Evolutionary conservation across 1,140 invertebrate species (phyloP).

Genomic region (Drosophila tropicalis): DNA sequence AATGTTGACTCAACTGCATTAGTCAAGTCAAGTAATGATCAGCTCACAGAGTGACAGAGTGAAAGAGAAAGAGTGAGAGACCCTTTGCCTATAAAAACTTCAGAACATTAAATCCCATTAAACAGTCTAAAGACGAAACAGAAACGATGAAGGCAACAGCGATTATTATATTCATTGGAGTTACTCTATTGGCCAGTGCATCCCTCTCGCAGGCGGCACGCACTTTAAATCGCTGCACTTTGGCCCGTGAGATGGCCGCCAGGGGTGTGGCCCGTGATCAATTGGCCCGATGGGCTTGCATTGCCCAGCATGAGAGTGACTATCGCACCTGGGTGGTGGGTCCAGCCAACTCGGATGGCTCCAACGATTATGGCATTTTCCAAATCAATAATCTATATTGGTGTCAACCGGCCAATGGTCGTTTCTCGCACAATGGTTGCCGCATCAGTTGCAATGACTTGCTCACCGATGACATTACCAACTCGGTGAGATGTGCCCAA

Average conservation of each 20-base stretch:
- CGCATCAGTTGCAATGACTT: constrained; percentile 40
- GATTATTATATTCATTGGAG: constrained; percentile 17
- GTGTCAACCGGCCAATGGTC: constrained; percentile 50
- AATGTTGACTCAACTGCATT: constrained; percentile 42
- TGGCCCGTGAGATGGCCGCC: constrained; percentile 52
- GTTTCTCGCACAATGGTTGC: constrained; percentile 49
- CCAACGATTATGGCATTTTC: constrained; percentile 67
- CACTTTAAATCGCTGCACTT: constrained; percentile 46
- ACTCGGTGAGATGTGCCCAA: constrained; percentile 52
- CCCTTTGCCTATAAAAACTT: constrained; percentile 25
- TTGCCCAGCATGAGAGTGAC: constrained; percentile 53
- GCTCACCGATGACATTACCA: constrained; percentile 44
- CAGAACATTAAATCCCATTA: background rate
- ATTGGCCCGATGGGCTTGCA: constrained; percentile 49
- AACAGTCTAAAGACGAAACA: constrained; percentile 9
- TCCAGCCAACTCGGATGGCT: constrained; percentile 51
- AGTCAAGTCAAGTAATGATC: no score
- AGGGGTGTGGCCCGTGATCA: constrained; percentile 44
- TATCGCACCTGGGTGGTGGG: constrained; percentile 53
- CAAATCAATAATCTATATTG: constrained; percentile 71
- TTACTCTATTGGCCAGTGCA: constrained; percentile 19
- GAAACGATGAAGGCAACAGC: constrained; percentile 28
- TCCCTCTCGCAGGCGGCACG: constrained; percentile 25
- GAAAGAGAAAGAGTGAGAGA: no score
- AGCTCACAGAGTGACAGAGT: no score